These are phyloP conservation scores for Heliconius hermathena DNA, from an alignment of 1,140 invertebrate species.

Conservation along the genomic window DNA sequence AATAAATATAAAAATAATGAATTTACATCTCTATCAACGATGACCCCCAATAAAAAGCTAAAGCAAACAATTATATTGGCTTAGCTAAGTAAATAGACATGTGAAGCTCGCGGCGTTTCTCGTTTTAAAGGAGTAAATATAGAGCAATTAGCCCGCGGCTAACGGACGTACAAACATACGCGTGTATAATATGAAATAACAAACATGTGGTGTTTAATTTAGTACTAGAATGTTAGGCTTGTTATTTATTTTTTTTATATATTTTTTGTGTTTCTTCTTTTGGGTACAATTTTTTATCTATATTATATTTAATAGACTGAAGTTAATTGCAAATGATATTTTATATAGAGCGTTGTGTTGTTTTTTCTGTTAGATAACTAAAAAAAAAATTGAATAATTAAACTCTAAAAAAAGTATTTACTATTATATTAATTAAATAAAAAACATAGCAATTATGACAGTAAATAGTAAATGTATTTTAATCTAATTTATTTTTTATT, in stretches of 20 bases:
- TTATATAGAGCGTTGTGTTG: too few relatives aligned
- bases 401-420: too few relatives aligned
- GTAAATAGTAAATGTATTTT: too few relatives aligned
- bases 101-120: constrained; percentile 30
- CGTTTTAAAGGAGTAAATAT: constrained; percentile 52
- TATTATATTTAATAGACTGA: background rate
- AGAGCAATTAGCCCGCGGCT: constrained; percentile 63
- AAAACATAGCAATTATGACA: too few relatives aligned
- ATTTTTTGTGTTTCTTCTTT: background rate
- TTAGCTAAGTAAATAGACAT: constrained; percentile 44
- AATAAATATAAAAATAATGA: background rate
- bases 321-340: background rate
- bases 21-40: constrained; percentile 1
- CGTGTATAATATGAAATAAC: constrained; percentile 26
- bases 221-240: background rate
- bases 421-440: too few relatives aligned
- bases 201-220: constrained; percentile 52
- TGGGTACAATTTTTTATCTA: background rate
- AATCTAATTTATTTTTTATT: too few relatives aligned
- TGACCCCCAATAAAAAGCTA: constrained; percentile 4
- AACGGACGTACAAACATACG: constrained; percentile 41
- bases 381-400: too few relatives aligned
- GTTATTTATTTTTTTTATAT: background rate
- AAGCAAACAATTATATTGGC: constrained; percentile 14
- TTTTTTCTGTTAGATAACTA: too few relatives aligned